A percentile compares a stretch with the other conserved stretches of the same genome.
phyloP scores from a whole-genome alignment of 2,113 vertebrate genomes.

The Tringa solitaria region DNA sequence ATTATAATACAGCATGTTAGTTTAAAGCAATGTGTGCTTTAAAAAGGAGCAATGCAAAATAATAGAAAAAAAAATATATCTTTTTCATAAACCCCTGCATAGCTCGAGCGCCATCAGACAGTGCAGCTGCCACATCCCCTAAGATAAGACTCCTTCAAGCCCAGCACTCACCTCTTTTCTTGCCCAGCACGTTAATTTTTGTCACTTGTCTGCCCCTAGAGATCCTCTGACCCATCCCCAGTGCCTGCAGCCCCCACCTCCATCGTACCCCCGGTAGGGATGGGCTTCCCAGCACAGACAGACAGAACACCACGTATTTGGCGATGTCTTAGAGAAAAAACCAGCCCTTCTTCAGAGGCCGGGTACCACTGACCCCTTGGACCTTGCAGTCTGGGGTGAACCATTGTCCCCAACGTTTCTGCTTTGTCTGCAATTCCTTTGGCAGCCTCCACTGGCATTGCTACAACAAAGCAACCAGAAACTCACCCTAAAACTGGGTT shows the following conservation, averaged over 20 bases:
- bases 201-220: neutral
- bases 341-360: neutral
- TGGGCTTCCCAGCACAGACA: no score
- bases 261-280: fast-evolving
- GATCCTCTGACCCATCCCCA: neutral
- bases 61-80: neutral
- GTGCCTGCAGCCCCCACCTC: neutral
- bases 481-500: neutral
- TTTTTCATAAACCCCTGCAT: neutral
- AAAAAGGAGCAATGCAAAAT: neutral
- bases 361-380: no score
- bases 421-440: neutral
- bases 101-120: neutral
- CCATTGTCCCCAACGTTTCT: neutral
- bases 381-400: neutral
- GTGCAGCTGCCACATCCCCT: neutral
- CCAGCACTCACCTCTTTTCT: neutral
- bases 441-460: neutral
- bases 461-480: neutral
- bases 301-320: fast-evolving
- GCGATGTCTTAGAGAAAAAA: neutral
- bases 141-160: neutral
- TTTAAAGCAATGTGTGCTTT: neutral
- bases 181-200: neutral
- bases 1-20: fast-evolving